phyloP scores from a whole-genome alignment of 2,113 vertebrate species.

The Coracopsis vasa region DNA sequence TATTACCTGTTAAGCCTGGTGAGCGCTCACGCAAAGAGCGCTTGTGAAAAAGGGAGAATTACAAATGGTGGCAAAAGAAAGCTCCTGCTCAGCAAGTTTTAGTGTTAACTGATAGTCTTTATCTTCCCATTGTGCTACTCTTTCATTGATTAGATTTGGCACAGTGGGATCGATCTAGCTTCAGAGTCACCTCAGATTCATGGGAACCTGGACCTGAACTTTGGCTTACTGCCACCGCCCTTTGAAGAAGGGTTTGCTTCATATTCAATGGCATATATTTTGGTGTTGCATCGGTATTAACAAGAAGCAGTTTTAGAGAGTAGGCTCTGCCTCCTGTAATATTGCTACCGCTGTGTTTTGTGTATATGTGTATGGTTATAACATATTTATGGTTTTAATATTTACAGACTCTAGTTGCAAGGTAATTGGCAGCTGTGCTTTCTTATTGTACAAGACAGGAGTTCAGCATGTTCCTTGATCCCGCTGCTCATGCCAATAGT shows the following conservation, averaged over 20 bases:
- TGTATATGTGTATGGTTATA: slow-evolving; percentile 64
- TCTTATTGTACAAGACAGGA: not conserved
- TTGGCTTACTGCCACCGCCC: not conserved
- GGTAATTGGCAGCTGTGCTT: slow-evolving; percentile 49
- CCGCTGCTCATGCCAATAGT: not conserved
- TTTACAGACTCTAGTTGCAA: slow-evolving; percentile 57
- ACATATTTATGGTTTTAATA: slow-evolving; percentile 59
- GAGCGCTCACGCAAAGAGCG: not conserved
- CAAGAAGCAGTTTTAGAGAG: slow-evolving; percentile 25
- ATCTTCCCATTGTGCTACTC: not conserved
- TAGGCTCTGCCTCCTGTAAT: slow-evolving; percentile 28
- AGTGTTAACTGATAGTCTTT: not conserved
- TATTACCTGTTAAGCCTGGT: not conserved
- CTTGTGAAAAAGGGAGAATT: slow-evolving; percentile 7
- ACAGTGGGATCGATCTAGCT: not conserved
- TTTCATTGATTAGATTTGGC: not conserved
- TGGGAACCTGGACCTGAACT: not conserved
- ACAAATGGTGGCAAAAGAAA: not conserved
- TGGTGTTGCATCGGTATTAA: slow-evolving; percentile 42
- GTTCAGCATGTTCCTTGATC: not conserved
- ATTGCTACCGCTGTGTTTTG: slow-evolving; percentile 44
- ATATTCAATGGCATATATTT: slow-evolving; percentile 59
- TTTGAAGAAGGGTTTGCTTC: slow-evolving; percentile 45
- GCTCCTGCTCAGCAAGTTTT: not conserved
- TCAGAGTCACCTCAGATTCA: not conserved